Evolutionary conservation across 2,113 vertebrate species (phyloP).

Genomic region (Mionectes macconnelli): DNA sequence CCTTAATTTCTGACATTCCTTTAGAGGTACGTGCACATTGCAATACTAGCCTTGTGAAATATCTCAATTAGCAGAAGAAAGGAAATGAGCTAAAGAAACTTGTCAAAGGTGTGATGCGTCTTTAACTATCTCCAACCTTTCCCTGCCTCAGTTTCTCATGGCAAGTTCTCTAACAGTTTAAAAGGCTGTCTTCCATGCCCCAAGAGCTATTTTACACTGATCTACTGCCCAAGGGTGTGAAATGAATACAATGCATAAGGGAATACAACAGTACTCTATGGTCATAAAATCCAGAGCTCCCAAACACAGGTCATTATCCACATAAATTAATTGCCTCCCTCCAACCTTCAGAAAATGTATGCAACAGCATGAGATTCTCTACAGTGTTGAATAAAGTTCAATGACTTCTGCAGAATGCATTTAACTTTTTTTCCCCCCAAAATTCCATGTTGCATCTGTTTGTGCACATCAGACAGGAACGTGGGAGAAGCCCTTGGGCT

Average conservation of each 20-base stretch:
- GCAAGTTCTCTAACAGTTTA: background rate
- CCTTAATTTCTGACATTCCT: background rate
- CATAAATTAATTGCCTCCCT: background rate
- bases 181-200: background rate
- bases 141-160: fast-evolving
- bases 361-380: background rate
- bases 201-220: background rate
- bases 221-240: background rate
- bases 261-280: background rate
- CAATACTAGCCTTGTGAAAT: background rate
- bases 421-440: background rate
- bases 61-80: background rate
- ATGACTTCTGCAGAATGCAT: background rate
- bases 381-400: background rate
- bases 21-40: background rate
- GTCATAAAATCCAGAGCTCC: background rate
- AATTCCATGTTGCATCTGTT: background rate
- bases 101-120: background rate
- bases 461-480: background rate
- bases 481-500: background rate
- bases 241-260: background rate
- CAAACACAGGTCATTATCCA: background rate
- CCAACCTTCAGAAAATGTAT: background rate
- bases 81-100: background rate
- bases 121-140: background rate